Conservation (phyloP, 2,797 vertebrate species). For the Falco berigora region DNA sequence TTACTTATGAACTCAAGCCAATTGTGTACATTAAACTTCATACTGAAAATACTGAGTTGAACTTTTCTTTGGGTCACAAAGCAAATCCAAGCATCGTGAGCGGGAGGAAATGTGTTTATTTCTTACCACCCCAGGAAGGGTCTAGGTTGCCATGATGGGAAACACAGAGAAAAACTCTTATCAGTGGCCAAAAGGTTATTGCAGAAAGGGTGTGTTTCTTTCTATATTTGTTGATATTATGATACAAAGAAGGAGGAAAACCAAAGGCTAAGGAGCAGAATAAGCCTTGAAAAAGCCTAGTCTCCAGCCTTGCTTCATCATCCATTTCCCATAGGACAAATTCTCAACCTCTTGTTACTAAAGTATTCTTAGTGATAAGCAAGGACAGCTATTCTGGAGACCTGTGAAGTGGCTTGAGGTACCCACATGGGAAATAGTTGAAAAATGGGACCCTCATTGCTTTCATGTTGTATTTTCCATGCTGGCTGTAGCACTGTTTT, state of each 20-base stretch:
- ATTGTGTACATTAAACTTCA: neutral
- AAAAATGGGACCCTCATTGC: neutral
- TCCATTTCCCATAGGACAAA: neutral
- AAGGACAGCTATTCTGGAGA: neutral
- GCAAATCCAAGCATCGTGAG: neutral
- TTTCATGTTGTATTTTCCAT: neutral
- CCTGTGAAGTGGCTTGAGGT: neutral
- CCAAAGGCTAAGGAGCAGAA: neutral
- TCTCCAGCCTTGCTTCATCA: neutral
- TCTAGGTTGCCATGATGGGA: neutral
- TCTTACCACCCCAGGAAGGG: neutral
- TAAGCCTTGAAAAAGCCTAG: neutral
- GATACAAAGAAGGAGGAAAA: neutral
- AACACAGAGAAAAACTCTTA: neutral
- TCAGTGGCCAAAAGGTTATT: neutral
- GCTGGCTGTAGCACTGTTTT: neutral
- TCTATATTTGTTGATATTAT: neutral
- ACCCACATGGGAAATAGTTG: neutral
- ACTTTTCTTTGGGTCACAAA: neutral
- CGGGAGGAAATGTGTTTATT: neutral
- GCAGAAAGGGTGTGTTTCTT: neutral
- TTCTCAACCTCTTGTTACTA: neutral
- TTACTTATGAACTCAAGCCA: neutral
- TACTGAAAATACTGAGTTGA: neutral
- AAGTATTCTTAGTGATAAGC: neutral